Evolutionary conservation across 2,113 vertebrate species (phyloP), one percentile per base, ranked within the genome.

Genomic region (Forbesichthys agassizii): DNA sequence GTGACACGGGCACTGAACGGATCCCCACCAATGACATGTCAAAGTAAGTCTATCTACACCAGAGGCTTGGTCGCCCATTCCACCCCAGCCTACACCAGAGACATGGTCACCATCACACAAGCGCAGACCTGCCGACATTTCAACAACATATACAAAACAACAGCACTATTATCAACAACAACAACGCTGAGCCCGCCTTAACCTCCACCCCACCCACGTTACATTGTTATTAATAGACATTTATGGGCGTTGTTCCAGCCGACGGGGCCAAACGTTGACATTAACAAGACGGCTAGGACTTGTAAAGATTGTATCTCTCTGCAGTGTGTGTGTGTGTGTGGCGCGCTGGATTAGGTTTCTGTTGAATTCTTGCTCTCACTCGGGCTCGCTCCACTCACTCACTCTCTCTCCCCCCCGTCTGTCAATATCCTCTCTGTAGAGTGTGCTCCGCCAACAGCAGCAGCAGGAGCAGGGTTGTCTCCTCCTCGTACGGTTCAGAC

Each of bases 231-330:
- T 88, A 89, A 88, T 80, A 87, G 82, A 73, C 69, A 78, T 86
- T 85, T 80, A 85, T 71, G 76, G 77, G 69, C 85, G 78, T 75
- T 78, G 71, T 80, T 88, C 83, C 83, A 86, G 77, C 77, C 78
- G 79, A 85, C 82, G 84, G 36, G 80, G 79, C 85, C 68, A 72
- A 85, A 69, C 73, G 81, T 80, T 90, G 87, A 90, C 88, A 85
- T 88, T 89, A 87, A 90, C 88, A 80, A 87, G 87, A 77, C 82
- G 46, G 84, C 74, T 76, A 86, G 79, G 80, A 79, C 84, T 83
- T 85, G 83, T 88, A 84, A 86, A 86, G 89, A 89, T 84, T 74
- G 66, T 77, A 89, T 87, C 89, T 84, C 73, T 46, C 77, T 76
- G 66, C 75, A 63, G 76, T 84, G 86, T 77, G 78, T 85, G 33